Conservation (phyloP, 2,888 invertebrate species). For the Tenthredo livida region DNA sequence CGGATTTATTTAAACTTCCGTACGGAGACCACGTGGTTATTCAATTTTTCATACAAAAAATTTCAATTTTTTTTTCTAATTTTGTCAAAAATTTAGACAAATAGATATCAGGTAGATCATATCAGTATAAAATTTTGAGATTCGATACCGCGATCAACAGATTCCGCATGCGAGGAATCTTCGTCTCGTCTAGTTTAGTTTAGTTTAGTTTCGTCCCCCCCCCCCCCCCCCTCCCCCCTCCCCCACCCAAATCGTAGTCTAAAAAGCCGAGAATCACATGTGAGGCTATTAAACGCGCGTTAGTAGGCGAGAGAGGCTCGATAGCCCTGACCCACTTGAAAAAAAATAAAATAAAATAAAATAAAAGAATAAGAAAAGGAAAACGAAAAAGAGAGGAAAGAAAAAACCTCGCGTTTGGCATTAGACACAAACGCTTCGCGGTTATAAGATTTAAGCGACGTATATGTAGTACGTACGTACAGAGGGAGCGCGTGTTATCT, state of each 20-base stretch:
- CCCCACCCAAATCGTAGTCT: background rate
- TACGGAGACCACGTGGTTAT: too few species aligned
- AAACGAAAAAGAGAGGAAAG: background rate
- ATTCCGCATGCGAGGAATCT: background rate
- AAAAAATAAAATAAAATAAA: background rate
- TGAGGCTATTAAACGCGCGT: conserved; percentile 19
- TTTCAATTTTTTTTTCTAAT: background rate
- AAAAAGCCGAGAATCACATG: conserved; percentile 11
- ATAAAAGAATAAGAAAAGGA: background rate
- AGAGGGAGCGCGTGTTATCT: background rate
- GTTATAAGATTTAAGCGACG: conserved; percentile 1
- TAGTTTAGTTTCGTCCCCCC: background rate
- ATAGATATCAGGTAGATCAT: background rate
- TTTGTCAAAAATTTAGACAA: background rate
- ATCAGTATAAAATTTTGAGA: background rate
- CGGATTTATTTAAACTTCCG: background rate
- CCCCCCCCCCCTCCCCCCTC: too few species aligned
- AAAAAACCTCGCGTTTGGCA: conserved; percentile 28
- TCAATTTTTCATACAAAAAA: too few species aligned
- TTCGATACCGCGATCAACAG: background rate
- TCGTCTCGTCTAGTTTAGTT: background rate
- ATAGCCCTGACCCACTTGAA: conserved; percentile 48
- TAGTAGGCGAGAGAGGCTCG: background rate
- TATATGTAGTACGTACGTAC: too few species aligned
- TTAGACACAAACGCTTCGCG: conserved; percentile 8